Percentiles rank a stretch among this genome's conserved stretches.
phyloP scores from a whole-genome alignment of 2,888 invertebrate genomes.

The Apocheima hispidaria region DNA sequence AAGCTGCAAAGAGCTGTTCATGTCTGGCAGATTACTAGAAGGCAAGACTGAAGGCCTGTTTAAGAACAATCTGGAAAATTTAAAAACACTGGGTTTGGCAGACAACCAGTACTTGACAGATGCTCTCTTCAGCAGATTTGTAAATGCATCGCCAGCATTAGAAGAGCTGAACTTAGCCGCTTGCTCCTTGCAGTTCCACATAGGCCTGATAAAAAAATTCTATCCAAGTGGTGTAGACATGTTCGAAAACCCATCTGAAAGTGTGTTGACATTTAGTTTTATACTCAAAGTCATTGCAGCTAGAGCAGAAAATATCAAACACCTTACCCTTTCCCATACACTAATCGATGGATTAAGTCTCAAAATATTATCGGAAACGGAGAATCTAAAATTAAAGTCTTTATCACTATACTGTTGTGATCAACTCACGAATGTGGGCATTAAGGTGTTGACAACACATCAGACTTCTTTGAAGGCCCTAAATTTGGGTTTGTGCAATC shows the following conservation, averaged over 20 bases:
- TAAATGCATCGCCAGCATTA: constrained; percentile 86
- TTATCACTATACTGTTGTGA: constrained; percentile 86
- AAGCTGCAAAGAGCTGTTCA: constrained; percentile 89
- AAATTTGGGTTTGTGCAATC: constrained; percentile 88
- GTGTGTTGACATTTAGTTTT: constrained; percentile 90
- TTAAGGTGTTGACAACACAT: constrained; percentile 81
- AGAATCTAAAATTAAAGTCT: constrained; percentile 80
- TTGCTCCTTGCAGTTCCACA: constrained; percentile 90
- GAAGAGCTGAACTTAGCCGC: constrained; percentile 88
- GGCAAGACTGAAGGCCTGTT: constrained; percentile 84
- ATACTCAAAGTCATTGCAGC: constrained; percentile 85
- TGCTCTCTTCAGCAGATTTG: constrained; percentile 89
- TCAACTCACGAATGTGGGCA: constrained; percentile 87
- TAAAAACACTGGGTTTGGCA: constrained; percentile 87
- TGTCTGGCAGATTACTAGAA: constrained; percentile 90
- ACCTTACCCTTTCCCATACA: constrained; percentile 88
- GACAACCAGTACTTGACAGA: constrained; percentile 91
- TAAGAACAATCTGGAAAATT: constrained; percentile 76
- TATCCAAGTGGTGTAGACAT: constrained; percentile 83
- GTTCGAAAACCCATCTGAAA: constrained; percentile 86
- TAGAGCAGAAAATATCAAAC: constrained; percentile 84
- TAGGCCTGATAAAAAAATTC: constrained; percentile 88
- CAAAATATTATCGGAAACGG: constrained; percentile 81
- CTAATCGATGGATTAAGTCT: constrained; percentile 88
- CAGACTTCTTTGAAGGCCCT: constrained; percentile 86